Evolutionary conservation across 1,140 invertebrate genomes (phyloP), one percentile per base, ranked within the genome.

Genomic region (Drosophila murphyi): DNA sequence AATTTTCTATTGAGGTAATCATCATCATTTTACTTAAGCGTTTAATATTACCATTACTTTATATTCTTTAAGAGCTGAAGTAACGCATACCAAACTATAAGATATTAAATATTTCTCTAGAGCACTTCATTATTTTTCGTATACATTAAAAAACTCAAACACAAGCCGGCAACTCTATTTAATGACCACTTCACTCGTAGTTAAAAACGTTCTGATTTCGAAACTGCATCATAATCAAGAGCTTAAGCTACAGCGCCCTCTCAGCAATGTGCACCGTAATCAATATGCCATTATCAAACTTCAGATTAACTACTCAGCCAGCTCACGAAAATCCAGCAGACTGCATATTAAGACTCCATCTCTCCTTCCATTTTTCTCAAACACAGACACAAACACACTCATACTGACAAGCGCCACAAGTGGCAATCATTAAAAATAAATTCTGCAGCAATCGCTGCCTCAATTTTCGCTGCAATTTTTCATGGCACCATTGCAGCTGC

Each of bases 381-480:
- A 20, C 20, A 1, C 20, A 20, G 20, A 20, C 20, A 7, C n/a
- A n/a, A n/a, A n/a, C 43, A 47, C 34, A 37, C 39, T 47, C 35
- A 3, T n/a, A n/a, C 39, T n/a, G 0, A 37, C 12, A 20, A 39
- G 35, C 6, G 67, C 76, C 56, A 78, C 76, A 78, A 78, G 76
- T 78, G 72, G 67, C 61, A 60, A 71, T 78, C 67, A 61, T 76
- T 78, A 76, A 78, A 76, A 72, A 65, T 76, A 59, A 79, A 82
- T 82, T 75, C 48, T 43, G 34, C 10, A 56, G 67, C 67, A 70
- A 59, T 70, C 32, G 41, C 68, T 64, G 61, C 51, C 51, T 39
- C 43, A 62, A 62, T 57, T 57, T 60, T 70, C 41, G 39, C 43
- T 52, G 61, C 41, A 34, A 28, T 34, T 45, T 68, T 55, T 39